These are phyloP conservation scores for Pangasianodon hypophthalmus DNA, from an alignment of 2,113 vertebrate genomes.

Conservation along the genomic window DNA sequence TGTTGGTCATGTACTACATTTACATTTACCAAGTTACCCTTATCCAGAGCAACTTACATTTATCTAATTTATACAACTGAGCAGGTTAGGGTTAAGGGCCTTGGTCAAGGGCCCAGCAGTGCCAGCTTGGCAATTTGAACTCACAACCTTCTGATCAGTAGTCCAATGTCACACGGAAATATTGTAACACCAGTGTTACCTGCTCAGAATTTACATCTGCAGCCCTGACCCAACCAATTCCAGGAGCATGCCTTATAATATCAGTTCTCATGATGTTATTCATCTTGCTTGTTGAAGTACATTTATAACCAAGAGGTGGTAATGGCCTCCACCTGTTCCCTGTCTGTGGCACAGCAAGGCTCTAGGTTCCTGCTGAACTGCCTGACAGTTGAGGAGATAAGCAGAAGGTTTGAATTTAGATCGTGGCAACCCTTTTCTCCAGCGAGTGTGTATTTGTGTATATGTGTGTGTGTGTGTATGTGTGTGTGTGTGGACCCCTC, in stretches of 20 bases:
- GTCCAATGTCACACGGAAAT: neutral
- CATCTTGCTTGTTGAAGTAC: constrained; percentile 1
- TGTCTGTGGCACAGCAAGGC: constrained; percentile 52
- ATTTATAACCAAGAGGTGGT: constrained; percentile 22
- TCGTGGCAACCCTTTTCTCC: constrained; percentile 66
- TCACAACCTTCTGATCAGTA: neutral
- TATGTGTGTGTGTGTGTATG: neutral
- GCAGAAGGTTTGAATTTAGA: constrained; percentile 69
- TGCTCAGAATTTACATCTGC: neutral
- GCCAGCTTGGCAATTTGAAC: neutral
- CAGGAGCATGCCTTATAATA: neutral
- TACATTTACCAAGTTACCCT: neutral
- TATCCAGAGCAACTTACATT: neutral
- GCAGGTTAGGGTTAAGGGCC: neutral
- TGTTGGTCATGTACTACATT: neutral
- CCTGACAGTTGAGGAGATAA: constrained; percentile 45
- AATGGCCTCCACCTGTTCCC: constrained; percentile 50
- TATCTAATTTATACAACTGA: neutral
- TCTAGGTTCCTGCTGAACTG: constrained; percentile 25
- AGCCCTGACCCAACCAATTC: neutral
- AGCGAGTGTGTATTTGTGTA: constrained; percentile 50
- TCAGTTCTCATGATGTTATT: constrained; percentile 3
- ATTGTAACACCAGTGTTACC: neutral
- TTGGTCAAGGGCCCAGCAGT: neutral
- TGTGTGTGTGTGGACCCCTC: constrained; percentile 26